Percentiles rank a stretch among this genome's conserved stretches.
Evolutionary conservation across 2,888 invertebrate genomes (phyloP).

Genomic region (Nephrotoma appendiculata): DNA sequence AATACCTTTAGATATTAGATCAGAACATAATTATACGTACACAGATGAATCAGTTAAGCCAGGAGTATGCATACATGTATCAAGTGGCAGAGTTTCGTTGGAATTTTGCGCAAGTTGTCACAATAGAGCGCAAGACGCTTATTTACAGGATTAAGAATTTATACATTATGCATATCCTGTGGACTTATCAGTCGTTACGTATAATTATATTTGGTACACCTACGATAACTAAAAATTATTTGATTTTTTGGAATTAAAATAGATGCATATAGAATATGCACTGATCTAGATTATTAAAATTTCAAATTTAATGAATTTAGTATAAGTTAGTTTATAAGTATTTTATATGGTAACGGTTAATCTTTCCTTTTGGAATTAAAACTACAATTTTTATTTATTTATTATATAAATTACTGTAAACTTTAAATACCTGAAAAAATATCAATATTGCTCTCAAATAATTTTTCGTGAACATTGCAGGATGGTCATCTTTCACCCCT

Average conservation of each 20-base stretch:
- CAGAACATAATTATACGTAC: constrained; percentile 17
- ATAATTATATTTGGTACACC: neutral
- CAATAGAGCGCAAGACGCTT: constrained; percentile 27
- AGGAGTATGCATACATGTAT: constrained; percentile 42
- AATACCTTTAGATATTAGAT: constrained; percentile 7
- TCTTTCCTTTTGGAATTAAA: neutral
- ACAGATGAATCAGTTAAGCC: constrained; percentile 23
- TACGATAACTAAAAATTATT: neutral
- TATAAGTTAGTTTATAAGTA: neutral
- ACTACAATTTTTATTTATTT: neutral
- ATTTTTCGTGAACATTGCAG: constrained; percentile 1
- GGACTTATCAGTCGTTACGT: neutral
- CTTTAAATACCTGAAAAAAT: neutral
- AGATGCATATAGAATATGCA: too few species aligned
- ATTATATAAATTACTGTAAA: neutral
- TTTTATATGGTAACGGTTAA: neutral
- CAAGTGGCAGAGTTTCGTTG: constrained; percentile 38
- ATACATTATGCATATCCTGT: neutral
- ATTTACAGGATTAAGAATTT: neutral
- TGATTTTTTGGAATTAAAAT: too few species aligned
- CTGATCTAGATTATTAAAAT: neutral
- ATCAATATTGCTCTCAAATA: neutral
- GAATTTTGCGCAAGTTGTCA: constrained; percentile 43
- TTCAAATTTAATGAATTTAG: neutral
- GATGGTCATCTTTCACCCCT: neutral